Base-by-base conservation (phyloP, 2,888 invertebrate genomes). In the Lycocerus yunnanus region DNA sequence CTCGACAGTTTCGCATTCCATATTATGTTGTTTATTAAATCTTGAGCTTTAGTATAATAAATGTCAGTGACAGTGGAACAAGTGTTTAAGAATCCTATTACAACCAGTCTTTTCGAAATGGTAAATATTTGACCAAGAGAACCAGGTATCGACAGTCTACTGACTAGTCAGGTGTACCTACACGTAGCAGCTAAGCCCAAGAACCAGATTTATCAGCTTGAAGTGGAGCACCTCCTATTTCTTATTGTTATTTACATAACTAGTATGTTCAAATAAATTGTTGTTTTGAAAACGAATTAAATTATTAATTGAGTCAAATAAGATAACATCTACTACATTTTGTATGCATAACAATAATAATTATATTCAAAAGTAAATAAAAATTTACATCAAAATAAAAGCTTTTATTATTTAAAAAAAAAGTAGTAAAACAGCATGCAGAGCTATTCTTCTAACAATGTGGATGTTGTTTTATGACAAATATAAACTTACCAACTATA, bases 31-130 rank as follows among this genome's bases (percentile, higher is more conserved):
- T 72, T 67, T 76, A 71, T 71, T 69, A 58, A 61, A 63, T 70
- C 67, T 63, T 21, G 69, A 43, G 58, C 58, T 72, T 59, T 15
- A 61, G 75, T 27, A 76, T 73, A 77, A 79, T 80, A 80, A 79
- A 80, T 79, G 78, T 77, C 78, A 77, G 75, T 73, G 77, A 78
- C 78, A 78, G 78, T 69, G 72, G 78, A 78, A 80, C 79, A 80
- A 78, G 80, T 79, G 80, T 79, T 80, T 80, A 80, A 79, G 80
- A 79, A 72, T 80, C 79, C 78, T 77, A 80, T 80, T 80, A 80
- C 80, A 78, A 73, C 70, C 73, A 73, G 73, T 73, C 70, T 16
- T 60, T 69, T 66, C 67, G 70, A 15, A 15, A 72, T 58, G 71
- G 76, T 76, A 76, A 76, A 76, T 76, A 76, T 76, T 76, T 76